Evolutionary conservation across 2,797 vertebrate genomes (phyloP), one percentile per base, ranked within the genome.

Genomic region (Sandelia bainsii): DNA sequence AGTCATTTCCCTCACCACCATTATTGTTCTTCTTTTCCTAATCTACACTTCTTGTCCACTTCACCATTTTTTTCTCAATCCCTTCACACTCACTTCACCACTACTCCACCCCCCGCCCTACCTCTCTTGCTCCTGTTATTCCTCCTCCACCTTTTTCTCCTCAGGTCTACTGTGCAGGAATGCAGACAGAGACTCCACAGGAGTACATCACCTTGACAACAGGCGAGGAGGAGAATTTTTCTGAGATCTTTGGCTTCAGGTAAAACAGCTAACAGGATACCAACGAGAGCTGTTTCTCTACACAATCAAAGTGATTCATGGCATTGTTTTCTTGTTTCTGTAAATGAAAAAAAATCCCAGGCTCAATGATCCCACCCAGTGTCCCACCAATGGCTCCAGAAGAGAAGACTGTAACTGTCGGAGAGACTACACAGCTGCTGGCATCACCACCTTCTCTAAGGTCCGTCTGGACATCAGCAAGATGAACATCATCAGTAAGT

Each of bases 211-310:
- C 96, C 16, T 94, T 99, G 87, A 89, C 92, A 10, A 94, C 92
- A 0, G 95, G 96, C 1, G 97, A 98, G 75, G 93, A 89, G 16
- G 97, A 99, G 88, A 99, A 99, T 89, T 99, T 97, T 85, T 99
- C 98, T 0, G 97, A 99, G 91, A 97, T 99, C 51, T 99, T 97
- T 72, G 97, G 95, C 79, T 97, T 97, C 94, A 99, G 97, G 97
- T 99, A 96, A 49, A 90, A 81, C 71, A 64, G 48, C 53, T 25
- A 37, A 63, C 68, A 72, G 69, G 67, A 82, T 48, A 84, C 81
- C 29, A 58, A 39, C 46, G 44, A 80, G 59, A 74, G 45, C 29
- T 0, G 22, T 68, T 85, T 85, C 58, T 73, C 77, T 52, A 37
- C 42, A 70, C 57, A 63, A 71, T 48, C 70, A 62, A 44, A 34